Base-by-base conservation (phyloP, 1,140 invertebrate species). In the Epicauta chinensis region DNA sequence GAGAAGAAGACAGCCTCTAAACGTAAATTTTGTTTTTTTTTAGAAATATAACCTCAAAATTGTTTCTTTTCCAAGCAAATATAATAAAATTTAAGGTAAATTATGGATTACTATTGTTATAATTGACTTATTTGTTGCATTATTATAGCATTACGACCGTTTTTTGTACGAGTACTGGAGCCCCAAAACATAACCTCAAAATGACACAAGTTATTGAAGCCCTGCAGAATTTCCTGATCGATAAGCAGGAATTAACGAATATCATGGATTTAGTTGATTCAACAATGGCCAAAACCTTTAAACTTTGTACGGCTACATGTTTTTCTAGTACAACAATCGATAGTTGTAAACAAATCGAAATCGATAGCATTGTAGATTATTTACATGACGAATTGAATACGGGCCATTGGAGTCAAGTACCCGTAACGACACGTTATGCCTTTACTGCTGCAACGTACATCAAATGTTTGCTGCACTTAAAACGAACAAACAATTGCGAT, bases 391-490 rank as follows among this genome's bases (percentile, higher is more conserved):
- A 64, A 62, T 56, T 71, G 31, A 69, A 71, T 52, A 64, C 63
- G n/a, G 69, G 69, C 0, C 65, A 66, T 48, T 71, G 69, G 84
- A 80, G 77, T 66, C 71, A 79, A 63, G 79, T 86, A 2, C 62
- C 70, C 6, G 34, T 67, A 39, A 44, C 44, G 31, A 45, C 59
- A 3, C 58, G 70, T 44, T 58, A 63, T 46, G 57, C 68, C 32
- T 76, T 70, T 59, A 65, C 65, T 4, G 40, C 59, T 37, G 68
- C 64, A 6, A 69, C 71, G 51, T 76, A 73, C 30, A 56, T 77
- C 1, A 72, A 69, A 54, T 39, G 53, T 10, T 23, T 66, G 14
- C 52, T 65, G 51, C 14, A 59, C 11, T 51, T 65, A 16, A 50
- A 58, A 54, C 32, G n/a, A 38, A 30, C 43, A 6, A 17, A 56